Percentiles rank a stretch among this genome's conserved stretches.
These are phyloP conservation scores for Callionymus lyra DNA, from an alignment of 2,113 vertebrate genomes.

Conservation along the genomic window DNA sequence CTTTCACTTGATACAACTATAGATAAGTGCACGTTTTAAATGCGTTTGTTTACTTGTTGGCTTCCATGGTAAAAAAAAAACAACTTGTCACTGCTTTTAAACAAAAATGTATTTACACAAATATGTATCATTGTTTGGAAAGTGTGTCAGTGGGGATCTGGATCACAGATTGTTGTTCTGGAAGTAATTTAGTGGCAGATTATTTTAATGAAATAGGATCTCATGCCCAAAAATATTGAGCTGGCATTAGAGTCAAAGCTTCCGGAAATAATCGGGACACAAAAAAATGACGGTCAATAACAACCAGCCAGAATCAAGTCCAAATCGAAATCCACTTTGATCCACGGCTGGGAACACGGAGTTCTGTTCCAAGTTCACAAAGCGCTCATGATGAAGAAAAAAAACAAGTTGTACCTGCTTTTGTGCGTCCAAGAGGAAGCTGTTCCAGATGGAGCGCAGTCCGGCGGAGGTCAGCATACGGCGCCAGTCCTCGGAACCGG, in stretches of 20 bases:
- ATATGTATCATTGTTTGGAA: too few relatives aligned
- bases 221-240: neutral
- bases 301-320: neutral
- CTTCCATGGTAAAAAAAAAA: too few relatives aligned
- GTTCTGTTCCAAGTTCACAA: too few relatives aligned
- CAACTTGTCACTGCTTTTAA: too few relatives aligned
- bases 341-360: neutral
- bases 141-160: neutral
- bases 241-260: neutral
- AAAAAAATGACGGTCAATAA: neutral
- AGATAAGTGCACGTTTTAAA: too few relatives aligned
- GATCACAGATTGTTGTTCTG: neutral
- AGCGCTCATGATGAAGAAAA: too few relatives aligned
- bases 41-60: too few relatives aligned
- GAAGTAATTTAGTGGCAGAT: neutral
- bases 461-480: constrained; percentile 93
- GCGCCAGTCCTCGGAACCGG: constrained; percentile 77
- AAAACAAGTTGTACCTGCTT: constrained; percentile 77
- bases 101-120: too few relatives aligned
- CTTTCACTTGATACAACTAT: too few relatives aligned
- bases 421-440: constrained; percentile 91
- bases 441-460: constrained; percentile 90
- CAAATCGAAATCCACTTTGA: neutral
- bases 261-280: neutral
- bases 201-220: neutral